Evolutionary conservation across 2,113 vertebrate species (phyloP).

Genomic region (Tretioscincus oriximinensis): DNA sequence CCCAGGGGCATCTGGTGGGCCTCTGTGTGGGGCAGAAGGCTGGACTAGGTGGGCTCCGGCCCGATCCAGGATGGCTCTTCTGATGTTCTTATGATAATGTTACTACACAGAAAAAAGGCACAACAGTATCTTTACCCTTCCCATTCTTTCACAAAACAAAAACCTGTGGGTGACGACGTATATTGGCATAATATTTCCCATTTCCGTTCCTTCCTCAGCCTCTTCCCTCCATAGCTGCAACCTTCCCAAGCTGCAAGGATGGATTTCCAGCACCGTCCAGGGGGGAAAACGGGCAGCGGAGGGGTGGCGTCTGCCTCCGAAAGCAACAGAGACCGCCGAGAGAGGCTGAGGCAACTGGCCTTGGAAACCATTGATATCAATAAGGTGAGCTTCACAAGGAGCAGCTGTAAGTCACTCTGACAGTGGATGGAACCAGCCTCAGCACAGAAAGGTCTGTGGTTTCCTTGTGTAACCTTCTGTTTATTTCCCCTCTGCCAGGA

Average conservation of each 20-base stretch:
- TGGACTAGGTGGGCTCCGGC: too few relatives aligned
- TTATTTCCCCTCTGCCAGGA: slow-evolving; percentile 68
- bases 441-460: too few relatives aligned
- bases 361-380: slow-evolving; percentile 98
- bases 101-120: too few relatives aligned
- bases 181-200: accelerated
- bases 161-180: too few relatives aligned
- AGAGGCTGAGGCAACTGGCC: slow-evolving; percentile 90
- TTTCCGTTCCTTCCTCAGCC: background rate
- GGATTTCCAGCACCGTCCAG: slow-evolving; percentile 97
- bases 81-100: too few relatives aligned
- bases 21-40: too few relatives aligned
- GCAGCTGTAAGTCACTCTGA: too few relatives aligned
- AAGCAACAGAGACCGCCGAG: slow-evolving; percentile 92
- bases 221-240: background rate
- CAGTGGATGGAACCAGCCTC: too few relatives aligned
- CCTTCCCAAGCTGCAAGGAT: slow-evolving; percentile 56
- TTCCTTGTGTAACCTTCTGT: slow-evolving; percentile 6
- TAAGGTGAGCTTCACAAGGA: slow-evolving; percentile 70
- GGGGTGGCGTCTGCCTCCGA: slow-evolving; percentile 94
- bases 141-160: too few relatives aligned
- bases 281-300: slow-evolving; percentile 94
- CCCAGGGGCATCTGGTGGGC: too few relatives aligned
- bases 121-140: too few relatives aligned
- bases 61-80: too few relatives aligned